Percentiles rank a stretch among this genome's conserved stretches.
Conservation (phyloP, 2,797 vertebrate genomes). For the Distichodus sexfasciatus region DNA sequence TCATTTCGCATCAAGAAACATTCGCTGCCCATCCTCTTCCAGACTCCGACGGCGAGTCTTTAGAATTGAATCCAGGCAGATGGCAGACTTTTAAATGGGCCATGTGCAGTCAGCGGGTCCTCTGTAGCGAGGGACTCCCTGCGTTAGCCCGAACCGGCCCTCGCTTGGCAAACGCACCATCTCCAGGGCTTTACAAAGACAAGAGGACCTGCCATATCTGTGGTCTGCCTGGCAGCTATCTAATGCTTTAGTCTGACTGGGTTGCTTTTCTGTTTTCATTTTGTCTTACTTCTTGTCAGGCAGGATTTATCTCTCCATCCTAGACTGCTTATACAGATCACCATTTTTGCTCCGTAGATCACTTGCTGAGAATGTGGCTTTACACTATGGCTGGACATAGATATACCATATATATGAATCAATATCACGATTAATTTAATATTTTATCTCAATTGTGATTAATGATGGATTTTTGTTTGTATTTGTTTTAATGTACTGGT, state of each 20-base stretch:
- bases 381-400: too few species aligned
- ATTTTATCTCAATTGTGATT: too few species aligned
- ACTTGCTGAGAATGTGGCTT: too few species aligned
- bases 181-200: neutral
- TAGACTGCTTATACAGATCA: too few species aligned
- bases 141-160: neutral
- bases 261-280: neutral
- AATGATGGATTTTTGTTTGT: too few species aligned
- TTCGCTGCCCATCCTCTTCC: conserved; percentile 14
- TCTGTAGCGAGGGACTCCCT: conserved; percentile 23
- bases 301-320: too few species aligned
- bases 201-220: neutral
- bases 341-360: too few species aligned
- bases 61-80: conserved; percentile 46
- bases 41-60: conserved; percentile 42
- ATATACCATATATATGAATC: too few species aligned
- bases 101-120: conserved; percentile 36
- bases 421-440: too few species aligned
- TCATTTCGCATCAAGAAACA: conserved; percentile 13
- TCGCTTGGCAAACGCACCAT: neutral
- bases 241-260: too few species aligned
- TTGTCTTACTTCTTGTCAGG: neutral
- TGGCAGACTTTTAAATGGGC: conserved; percentile 43
- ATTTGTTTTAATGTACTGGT: too few species aligned
- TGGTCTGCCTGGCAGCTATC: neutral